Percentiles rank a stretch among this genome's conserved stretches.
phyloP scores from a whole-genome alignment of 2,797 vertebrate genomes.

The Myoxocephalus aenaeus region DNA sequence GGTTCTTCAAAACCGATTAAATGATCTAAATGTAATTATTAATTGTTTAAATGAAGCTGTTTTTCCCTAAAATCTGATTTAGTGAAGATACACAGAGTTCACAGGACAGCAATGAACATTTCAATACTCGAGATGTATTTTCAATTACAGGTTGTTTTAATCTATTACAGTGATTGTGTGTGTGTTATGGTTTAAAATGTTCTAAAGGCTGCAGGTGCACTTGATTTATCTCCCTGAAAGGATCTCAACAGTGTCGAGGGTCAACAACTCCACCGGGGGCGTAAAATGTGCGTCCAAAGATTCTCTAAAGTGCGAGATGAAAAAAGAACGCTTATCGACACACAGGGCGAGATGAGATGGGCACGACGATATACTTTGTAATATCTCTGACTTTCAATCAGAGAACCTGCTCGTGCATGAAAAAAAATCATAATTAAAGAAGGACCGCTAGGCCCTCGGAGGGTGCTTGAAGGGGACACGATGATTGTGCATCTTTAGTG shows the following conservation, averaged over 20 bases:
- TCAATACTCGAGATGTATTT: neutral
- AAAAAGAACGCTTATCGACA: constrained; percentile 39
- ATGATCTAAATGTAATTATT: neutral
- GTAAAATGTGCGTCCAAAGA: constrained; percentile 39
- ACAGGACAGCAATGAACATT: neutral
- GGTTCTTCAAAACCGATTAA: neutral
- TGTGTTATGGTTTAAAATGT: neutral
- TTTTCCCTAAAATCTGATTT: neutral
- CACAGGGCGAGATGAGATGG: neutral
- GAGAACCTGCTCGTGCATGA: constrained; percentile 30
- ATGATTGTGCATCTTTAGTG: no score
- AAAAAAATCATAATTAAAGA: constrained; percentile 34
- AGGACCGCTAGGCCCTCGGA: neutral
- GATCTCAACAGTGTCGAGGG: constrained; percentile 19
- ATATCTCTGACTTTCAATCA: constrained; percentile 44
- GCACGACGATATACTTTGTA: constrained; percentile 31
- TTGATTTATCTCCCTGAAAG: constrained; percentile 38
- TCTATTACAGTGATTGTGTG: neutral
- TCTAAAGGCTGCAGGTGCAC: constrained; percentile 28
- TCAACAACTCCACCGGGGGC: constrained; percentile 26
- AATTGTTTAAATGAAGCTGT: neutral
- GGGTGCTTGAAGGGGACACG: no score
- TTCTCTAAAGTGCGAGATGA: constrained; percentile 41
- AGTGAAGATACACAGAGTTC: neutral
- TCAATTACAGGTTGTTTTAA: neutral